Base-by-base conservation (phyloP, 2,113 vertebrate species). In the Rattus rattus region DNA sequence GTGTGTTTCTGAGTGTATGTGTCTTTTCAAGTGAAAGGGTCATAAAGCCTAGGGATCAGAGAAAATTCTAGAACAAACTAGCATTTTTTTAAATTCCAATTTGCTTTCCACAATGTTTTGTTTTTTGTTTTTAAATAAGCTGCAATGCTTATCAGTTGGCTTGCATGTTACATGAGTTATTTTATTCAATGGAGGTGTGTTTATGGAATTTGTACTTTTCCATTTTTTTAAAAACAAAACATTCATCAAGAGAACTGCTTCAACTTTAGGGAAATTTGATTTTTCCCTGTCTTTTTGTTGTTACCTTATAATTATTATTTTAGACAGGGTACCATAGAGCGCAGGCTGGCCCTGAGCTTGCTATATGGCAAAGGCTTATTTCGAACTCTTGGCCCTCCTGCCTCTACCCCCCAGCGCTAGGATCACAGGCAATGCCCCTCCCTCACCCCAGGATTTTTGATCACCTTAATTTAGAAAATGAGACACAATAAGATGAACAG, bases 81-180 rank as follows among this genome's bases (percentile, higher is more conserved):
- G 96, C 72, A 67, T 77, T 93, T 97, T 95, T 92, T 93, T 7
- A 43, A 43, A 43, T 97, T 95, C 90, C 80, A 96, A 9, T 75
- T 65, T 80, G 28, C 86, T 97, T 87, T 96, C 72, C 47, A 89
- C 85, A 80, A 14, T 84, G 22, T 39, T 59, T 80, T 54, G 33
- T 7, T 84, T 76, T 95, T 94, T 67, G 14, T 79, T 95, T 94
- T 67, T 10, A 56, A 49, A 97, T 84, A 92, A 88, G 80, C 93
- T 92, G 75, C 61, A 77, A 95, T 77, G 20, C 92, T 95, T 81
- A 85, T 8, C 26, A 54, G 67, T 80, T 13, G 96, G 43, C 43
- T 7, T 94, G 75, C 22, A 73, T 91, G 84, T 33, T 96, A 96
- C 84, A 80, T 52, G 7, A 1, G 39, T 86, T 91, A 95, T 95